Evolutionary conservation across 2,113 vertebrate genomes (phyloP).

Genomic region (Rhabdornis inornatus): DNA sequence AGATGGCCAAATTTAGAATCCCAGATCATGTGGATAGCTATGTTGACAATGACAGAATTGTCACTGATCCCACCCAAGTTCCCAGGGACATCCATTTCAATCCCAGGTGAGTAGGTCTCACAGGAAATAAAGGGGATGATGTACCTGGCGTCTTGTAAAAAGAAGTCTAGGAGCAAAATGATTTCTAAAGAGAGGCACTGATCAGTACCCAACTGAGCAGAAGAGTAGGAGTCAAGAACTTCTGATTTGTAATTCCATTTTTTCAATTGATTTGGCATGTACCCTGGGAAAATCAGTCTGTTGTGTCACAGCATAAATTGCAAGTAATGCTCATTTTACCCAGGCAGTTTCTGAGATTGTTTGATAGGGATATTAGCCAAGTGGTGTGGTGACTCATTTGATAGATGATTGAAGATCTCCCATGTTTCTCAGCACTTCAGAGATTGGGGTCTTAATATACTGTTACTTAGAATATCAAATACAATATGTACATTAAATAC

Average conservation of each 20-base stretch:
- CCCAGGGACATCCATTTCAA: conserved; percentile 69
- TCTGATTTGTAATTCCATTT: background rate
- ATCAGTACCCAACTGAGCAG: background rate
- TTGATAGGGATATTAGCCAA: background rate
- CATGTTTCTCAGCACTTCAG: background rate
- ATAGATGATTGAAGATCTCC: background rate
- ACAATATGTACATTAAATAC: background rate
- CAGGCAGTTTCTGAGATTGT: background rate
- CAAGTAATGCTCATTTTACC: background rate
- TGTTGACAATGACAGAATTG: conserved; percentile 67
- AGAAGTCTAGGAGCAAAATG: background rate
- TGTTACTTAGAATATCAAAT: background rate
- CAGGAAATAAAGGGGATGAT: background rate
- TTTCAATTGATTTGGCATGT: background rate
- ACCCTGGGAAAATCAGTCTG: background rate
- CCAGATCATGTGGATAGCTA: conserved; percentile 62
- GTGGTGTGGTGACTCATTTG: background rate
- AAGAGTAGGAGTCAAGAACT: background rate
- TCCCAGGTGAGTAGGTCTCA: conserved; percentile 60
- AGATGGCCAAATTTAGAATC: conserved; percentile 76
- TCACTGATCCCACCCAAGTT: conserved; percentile 63
- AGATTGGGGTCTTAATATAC: background rate
- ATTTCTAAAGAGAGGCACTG: background rate
- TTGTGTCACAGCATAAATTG: background rate
- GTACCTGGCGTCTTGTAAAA: background rate